Evolutionary conservation across 1,140 invertebrate species (phyloP).

Genomic region (Drosophila mauritiana): DNA sequence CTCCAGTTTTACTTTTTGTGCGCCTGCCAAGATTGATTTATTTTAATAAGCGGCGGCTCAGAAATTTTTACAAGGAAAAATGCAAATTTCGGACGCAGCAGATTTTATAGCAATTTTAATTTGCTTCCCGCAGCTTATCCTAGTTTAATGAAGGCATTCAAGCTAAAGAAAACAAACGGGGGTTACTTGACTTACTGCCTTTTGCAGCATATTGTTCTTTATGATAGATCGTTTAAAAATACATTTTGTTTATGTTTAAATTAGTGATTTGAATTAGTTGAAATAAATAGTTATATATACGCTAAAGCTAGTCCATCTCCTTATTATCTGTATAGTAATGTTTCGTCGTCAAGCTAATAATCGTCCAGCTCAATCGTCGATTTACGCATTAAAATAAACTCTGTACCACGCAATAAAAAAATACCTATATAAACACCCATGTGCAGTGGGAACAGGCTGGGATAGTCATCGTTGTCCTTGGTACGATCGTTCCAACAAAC

Average conservation of each 20-base stretch:
- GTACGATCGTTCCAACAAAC: slow-evolving; percentile 6
- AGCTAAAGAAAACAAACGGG: background rate
- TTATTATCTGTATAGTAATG: slow-evolving; percentile 33
- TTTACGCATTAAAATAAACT: slow-evolving; percentile 63
- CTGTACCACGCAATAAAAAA: slow-evolving; percentile 46
- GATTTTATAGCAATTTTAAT: slow-evolving; percentile 56
- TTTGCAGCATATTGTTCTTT: slow-evolving; percentile 29
- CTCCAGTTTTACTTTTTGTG: slow-evolving; percentile 5
- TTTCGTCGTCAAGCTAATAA: slow-evolving; percentile 15
- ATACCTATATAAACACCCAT: background rate
- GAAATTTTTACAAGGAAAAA: slow-evolving; percentile 39
- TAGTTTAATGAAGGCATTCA: slow-evolving; percentile 21
- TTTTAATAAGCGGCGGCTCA: slow-evolving; percentile 70
- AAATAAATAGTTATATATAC: slow-evolving; percentile 57
- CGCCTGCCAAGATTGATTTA: slow-evolving; percentile 64
- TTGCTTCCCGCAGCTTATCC: slow-evolving; percentile 23
- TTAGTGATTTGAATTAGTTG: slow-evolving; percentile 37
- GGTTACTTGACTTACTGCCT: slow-evolving; percentile 39
- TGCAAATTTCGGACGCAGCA: slow-evolving; percentile 40
- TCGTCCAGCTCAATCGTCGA: slow-evolving; percentile 3
- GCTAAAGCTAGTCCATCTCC: slow-evolving; percentile 60
- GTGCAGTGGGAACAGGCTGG: slow-evolving; percentile 13
- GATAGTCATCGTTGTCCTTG: background rate
- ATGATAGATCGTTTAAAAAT: slow-evolving; percentile 55
- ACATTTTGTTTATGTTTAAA: slow-evolving; percentile 53